A percentile compares a stretch with the other conserved stretches of the same genome.
phyloP scores from a whole-genome alignment of 2,888 invertebrate genomes.

The Sinodicranocentrus sp. region DNA sequence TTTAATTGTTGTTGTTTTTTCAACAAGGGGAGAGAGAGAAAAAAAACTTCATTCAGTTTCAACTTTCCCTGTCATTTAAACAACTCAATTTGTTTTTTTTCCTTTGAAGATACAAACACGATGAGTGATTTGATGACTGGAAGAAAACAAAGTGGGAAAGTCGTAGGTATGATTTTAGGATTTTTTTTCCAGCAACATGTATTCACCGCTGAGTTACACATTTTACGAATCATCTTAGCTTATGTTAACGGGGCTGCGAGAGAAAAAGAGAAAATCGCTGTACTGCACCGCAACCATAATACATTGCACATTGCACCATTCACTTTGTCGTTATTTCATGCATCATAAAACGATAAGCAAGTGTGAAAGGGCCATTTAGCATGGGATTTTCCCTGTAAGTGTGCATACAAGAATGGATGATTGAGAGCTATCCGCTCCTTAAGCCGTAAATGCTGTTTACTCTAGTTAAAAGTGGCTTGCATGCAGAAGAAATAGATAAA shows the following conservation, averaged over 20 bases:
- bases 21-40: not conserved
- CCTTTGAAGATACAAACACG: not conserved
- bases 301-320: conserved; percentile 15
- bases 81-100: not conserved
- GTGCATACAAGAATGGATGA: not conserved
- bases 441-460: not conserved
- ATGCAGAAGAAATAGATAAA: not conserved
- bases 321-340: conserved; percentile 60
- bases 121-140: no score
- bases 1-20: conserved; percentile 22
- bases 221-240: not conserved
- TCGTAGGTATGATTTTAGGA: no score
- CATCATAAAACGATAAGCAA: conserved; percentile 64
- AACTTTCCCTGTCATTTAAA: not conserved
- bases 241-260: conserved; percentile 38
- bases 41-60: not conserved
- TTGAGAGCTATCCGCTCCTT: conserved; percentile 2
- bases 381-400: conserved; percentile 21
- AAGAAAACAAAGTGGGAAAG: no score
- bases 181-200: conserved; percentile 29
- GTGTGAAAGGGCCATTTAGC: conserved; percentile 61
- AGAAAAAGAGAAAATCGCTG: not conserved
- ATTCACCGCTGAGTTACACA: not conserved
- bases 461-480: not conserved
- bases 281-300: not conserved